phyloP scores from a whole-genome alignment of 2,888 invertebrate genomes.

The Tipula helvola region DNA sequence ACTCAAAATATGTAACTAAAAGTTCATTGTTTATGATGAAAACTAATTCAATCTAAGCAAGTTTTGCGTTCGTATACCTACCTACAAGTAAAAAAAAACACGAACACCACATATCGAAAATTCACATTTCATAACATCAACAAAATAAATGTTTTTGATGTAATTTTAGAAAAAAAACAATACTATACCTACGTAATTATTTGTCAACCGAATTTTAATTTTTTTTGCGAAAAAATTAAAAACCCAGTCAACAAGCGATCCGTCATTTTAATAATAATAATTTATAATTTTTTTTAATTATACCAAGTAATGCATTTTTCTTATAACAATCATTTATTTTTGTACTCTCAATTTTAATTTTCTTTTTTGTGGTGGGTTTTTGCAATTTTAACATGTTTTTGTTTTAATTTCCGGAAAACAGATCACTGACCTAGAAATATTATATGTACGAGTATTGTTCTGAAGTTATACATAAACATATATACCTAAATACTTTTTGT shows the following conservation, averaged over 20 bases:
- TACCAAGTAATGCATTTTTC: not conserved
- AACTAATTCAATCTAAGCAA: not conserved
- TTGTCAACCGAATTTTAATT: not conserved
- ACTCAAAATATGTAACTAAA: not conserved
- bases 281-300: not conserved
- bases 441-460: not conserved
- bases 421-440: not conserved
- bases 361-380: not conserved
- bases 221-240: not conserved
- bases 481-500: too few species aligned
- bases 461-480: too few species aligned
- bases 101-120: not conserved
- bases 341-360: not conserved
- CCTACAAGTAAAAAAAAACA: too few species aligned
- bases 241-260: not conserved
- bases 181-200: not conserved
- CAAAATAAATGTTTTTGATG: too few species aligned
- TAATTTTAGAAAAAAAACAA: not conserved
- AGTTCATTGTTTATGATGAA: not conserved
- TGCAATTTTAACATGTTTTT: not conserved
- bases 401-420: not conserved
- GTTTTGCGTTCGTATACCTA: not conserved
- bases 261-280: not conserved
- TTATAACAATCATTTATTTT: not conserved
- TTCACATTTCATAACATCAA: not conserved